Percentiles rank a stretch among this genome's conserved stretches.
Conservation (phyloP, 2,113 vertebrate species). For the Notothenia coriiceps region DNA sequence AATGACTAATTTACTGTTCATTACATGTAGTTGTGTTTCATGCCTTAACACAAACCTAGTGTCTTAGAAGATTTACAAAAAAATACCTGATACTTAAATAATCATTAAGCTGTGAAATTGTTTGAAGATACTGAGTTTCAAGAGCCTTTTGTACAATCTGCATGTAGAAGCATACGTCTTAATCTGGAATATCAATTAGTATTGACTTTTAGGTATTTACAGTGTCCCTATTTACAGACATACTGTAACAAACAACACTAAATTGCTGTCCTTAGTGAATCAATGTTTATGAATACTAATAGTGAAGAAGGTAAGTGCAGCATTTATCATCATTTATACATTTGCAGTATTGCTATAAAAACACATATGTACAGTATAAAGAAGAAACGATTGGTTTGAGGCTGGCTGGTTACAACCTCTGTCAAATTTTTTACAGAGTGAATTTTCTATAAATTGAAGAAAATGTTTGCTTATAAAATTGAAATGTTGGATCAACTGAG, state of each 20-base stretch:
- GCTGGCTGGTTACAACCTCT: slow-evolving; percentile 80
- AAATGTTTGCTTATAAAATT: background rate
- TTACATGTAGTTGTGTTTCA: background rate
- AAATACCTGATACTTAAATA: slow-evolving; percentile 10
- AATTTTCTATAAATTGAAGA: slow-evolving; percentile 11
- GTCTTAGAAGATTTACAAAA: background rate
- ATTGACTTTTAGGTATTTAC: background rate
- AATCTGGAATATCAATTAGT: slow-evolving; percentile 5
- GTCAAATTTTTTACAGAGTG: slow-evolving; percentile 29
- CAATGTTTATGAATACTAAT: slow-evolving; percentile 1
- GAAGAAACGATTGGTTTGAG: slow-evolving; percentile 30
- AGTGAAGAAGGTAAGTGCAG: background rate
- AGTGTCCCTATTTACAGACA: background rate
- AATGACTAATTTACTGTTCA: background rate
- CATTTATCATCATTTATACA: slow-evolving; percentile 2
- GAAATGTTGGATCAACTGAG: background rate
- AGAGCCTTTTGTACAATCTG: background rate
- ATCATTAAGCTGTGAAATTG: slow-evolving; percentile 60
- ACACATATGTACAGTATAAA: slow-evolving; percentile 18
- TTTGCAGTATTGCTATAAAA: slow-evolving; percentile 14
- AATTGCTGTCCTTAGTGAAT: background rate
- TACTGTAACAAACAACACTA: slow-evolving; percentile 46
- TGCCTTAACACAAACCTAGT: background rate
- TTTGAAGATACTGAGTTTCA: background rate
- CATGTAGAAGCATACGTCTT: background rate